phyloP scores from a whole-genome alignment of 2,888 invertebrate species.

The Cylloceria caligata region DNA sequence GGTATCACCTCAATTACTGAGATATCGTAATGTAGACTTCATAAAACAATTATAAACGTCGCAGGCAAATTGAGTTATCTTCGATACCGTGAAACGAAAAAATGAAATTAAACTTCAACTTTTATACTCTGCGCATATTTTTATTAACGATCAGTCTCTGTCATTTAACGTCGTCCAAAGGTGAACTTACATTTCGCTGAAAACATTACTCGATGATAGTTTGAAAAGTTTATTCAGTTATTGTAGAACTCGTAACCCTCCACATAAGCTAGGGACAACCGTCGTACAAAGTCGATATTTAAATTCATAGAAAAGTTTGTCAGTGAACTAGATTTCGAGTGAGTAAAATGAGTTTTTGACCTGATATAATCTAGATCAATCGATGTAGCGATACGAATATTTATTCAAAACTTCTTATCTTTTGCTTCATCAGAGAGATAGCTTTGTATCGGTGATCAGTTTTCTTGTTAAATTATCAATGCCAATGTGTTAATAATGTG shows the following conservation, averaged over 20 bases:
- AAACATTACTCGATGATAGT: no score
- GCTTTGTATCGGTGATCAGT: no score
- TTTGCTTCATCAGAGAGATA: neutral
- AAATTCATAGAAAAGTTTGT: neutral
- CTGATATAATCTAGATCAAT: neutral
- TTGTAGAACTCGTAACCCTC: neutral
- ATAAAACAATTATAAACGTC: neutral
- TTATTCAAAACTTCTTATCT: neutral
- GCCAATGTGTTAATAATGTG: no score
- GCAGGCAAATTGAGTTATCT: no score
- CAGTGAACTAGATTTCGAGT: neutral
- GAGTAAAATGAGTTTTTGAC: neutral
- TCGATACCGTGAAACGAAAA: no score
- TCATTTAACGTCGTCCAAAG: no score
- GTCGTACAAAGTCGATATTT: neutral
- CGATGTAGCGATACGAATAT: neutral
- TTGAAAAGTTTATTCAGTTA: neutral
- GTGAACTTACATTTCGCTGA: no score
- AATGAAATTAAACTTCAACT: no score
- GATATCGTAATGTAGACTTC: neutral
- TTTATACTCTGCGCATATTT: no score
- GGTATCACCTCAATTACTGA: neutral
- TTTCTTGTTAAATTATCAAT: no score
- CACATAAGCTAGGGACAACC: neutral
- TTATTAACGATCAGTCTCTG: no score